Evolutionary conservation across 2,113 vertebrate species (phyloP).

Genomic region (Cebidichthys violaceus): DNA sequence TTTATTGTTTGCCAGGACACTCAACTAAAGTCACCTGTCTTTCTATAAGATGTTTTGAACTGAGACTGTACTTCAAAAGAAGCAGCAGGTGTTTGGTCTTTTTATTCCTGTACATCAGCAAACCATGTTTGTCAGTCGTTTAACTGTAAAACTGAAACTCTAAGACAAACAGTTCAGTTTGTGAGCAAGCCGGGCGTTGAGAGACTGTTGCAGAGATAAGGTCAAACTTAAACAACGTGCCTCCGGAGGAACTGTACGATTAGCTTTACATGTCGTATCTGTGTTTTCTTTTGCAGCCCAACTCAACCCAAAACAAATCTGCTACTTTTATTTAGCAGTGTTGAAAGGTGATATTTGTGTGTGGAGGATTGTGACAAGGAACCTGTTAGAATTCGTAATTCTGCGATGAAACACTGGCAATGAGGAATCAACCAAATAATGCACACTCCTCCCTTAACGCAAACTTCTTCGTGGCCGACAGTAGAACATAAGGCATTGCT

Average conservation of each 20-base stretch:
- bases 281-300: neutral
- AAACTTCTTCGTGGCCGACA: neutral
- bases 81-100: neutral
- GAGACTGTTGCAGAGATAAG: conserved; percentile 36
- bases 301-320: conserved; percentile 8
- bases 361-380: neutral
- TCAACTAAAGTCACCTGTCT: conserved; percentile 4
- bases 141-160: conserved; percentile 37
- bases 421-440: neutral
- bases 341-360: neutral
- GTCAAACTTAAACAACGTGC: conserved; percentile 21
- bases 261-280: conserved; percentile 6
- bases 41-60: conserved; percentile 6
- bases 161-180: conserved; percentile 52
- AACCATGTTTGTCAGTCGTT: conserved; percentile 23
- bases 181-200: conserved; percentile 10
- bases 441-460: neutral
- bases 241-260: conserved; percentile 32
- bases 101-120: neutral
- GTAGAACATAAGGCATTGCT: neutral
- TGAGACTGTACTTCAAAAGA: conserved; percentile 1
- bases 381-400: neutral
- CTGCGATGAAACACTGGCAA: neutral
- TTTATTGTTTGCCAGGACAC: neutral
- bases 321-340: neutral